Base-by-base conservation (phyloP, 1,140 invertebrate species). In the Hylaeus anthracinus region DNA sequence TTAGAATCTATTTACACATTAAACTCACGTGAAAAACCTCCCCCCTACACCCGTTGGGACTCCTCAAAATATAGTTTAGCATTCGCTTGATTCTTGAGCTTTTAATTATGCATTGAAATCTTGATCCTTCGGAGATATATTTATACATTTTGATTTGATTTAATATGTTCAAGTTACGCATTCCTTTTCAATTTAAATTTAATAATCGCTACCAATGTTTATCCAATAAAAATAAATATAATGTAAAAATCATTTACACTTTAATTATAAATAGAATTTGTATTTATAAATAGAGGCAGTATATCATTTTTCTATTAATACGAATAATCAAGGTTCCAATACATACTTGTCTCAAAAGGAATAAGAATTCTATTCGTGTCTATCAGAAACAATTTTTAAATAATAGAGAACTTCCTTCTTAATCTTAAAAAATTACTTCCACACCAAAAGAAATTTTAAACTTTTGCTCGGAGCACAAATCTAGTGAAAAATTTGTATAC, bases 1-100 rank as follows among this genome's bases (percentile, higher is more conserved):
- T 84, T 84, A 88, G 83, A 79, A 78, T 86, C 63, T 83, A 78
- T 78, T 84, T 71, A 84, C 82, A 80, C 10, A 73, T 37, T 80
- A 72, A 75, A 67, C 26, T 53, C 69, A 79, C 37, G 61, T 83
- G 76, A 79, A 81, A 83, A 83, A 77, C 51, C 64, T 71, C 10
- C 63, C 64, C 61, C 26, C 26, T 26, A 26, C 26, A 26, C 26
- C 26, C 41, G 67, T 37, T 43, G 69, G 8, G 12, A 80, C 58
- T 74, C 66, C n/a, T 75, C 26, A 69, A 83, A 69, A 82, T 72
- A 74, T 45, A 72, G 65, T 72, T 56, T 56, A 79, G 64, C 26
- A 53, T 9, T 73, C 45, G 1, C 51, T 65, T 72, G 10, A 63
- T 79, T 65, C 73, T 73, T 64, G 60, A 79, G 61, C 71, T 51